A percentile compares a stretch with the other conserved stretches of the same genome.
phyloP scores from a whole-genome alignment of 2,888 invertebrate species.

The Nomada fabriciana region DNA sequence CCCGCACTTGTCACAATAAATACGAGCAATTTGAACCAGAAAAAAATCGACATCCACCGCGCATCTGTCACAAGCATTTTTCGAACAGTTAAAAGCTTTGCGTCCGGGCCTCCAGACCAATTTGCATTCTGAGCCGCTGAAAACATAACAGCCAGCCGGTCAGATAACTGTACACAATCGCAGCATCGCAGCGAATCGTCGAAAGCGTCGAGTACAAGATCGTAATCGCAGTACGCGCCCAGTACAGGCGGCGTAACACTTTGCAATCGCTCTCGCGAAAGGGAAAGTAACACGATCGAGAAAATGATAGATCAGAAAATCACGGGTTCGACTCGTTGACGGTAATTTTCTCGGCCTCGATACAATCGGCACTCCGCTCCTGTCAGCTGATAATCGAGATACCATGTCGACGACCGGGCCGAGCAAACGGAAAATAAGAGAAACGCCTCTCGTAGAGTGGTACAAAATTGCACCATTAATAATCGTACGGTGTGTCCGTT shows the following conservation, averaged over 20 bases:
- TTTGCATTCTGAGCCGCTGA: too few relatives aligned
- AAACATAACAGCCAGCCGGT: not conserved
- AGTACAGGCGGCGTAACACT: not conserved
- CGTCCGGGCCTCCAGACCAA: too few relatives aligned
- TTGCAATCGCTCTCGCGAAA: conserved; percentile 2
- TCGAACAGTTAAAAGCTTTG: too few relatives aligned
- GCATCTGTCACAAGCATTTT: too few relatives aligned
- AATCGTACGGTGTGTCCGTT: not conserved
- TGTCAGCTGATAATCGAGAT: not conserved
- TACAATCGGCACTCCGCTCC: not conserved
- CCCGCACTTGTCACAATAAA: too few relatives aligned
- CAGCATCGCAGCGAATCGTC: not conserved
- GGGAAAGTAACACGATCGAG: conserved; percentile 24
- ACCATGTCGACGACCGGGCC: not conserved
- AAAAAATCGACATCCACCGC: too few relatives aligned
- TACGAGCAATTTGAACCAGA: too few relatives aligned
- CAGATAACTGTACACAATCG: not conserved
- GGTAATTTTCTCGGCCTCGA: conserved; percentile 6
- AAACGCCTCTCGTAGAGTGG: too few relatives aligned
- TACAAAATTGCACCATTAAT: not conserved
- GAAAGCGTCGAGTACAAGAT: not conserved
- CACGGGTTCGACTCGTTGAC: not conserved
- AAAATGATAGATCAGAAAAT: not conserved
- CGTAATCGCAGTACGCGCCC: not conserved
- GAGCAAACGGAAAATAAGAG: too few relatives aligned